Evolutionary conservation across 2,113 vertebrate species (phyloP).

Genomic region (Pampusana beccarii): DNA sequence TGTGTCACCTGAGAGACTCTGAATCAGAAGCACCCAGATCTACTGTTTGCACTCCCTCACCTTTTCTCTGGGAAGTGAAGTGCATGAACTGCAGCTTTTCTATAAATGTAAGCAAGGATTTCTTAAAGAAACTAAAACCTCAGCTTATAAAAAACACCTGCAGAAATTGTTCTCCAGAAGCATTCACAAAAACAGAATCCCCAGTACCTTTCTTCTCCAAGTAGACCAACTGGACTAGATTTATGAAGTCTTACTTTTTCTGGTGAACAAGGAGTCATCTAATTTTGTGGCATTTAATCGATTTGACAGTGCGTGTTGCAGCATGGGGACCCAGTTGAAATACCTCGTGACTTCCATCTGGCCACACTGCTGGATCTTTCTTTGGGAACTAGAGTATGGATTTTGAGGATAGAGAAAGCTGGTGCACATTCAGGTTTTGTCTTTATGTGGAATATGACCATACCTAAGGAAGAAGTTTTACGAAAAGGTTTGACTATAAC

Average conservation of each 20-base stretch:
- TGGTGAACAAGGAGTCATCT: neutral
- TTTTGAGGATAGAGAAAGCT: neutral
- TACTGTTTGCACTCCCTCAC: neutral
- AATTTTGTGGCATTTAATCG: neutral
- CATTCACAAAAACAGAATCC: neutral
- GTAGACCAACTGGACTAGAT: neutral
- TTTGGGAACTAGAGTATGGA: neutral
- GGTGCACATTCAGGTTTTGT: neutral
- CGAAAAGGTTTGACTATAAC: neutral
- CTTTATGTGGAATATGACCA: neutral
- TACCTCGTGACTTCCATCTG: accelerated
- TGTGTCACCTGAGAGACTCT: neutral
- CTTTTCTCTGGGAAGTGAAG: neutral
- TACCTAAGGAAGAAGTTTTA: neutral
- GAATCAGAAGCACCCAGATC: neutral
- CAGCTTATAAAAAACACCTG: neutral
- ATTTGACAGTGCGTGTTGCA: neutral
- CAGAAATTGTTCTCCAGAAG: neutral
- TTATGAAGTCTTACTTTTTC: neutral
- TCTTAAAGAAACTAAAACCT: neutral
- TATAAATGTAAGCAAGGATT: neutral
- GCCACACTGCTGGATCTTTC: neutral
- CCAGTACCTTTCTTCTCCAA: neutral
- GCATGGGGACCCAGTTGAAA: accelerated
- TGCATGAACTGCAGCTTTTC: neutral